These are phyloP conservation scores for Caradrina clavipalpis DNA, from an alignment of 2,888 invertebrate genomes.

Conservation along the genomic window DNA sequence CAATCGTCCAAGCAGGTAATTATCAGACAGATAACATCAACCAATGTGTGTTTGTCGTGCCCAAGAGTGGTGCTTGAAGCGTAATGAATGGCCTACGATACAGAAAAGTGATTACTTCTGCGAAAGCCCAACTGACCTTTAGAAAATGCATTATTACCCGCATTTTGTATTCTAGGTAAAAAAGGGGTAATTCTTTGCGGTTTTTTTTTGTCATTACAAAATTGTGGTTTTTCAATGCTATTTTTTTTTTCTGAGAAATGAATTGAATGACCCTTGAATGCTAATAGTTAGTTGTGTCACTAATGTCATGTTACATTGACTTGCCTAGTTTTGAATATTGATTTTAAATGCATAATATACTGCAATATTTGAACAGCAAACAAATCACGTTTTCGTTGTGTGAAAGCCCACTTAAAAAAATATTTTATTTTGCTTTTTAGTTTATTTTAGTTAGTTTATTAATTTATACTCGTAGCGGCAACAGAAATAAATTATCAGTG, in stretches of 20 bases:
- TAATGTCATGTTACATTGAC: too few species aligned
- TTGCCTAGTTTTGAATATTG: too few species aligned
- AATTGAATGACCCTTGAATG: background rate
- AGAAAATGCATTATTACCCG: conserved; percentile 36
- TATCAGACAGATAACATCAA: conserved; percentile 46
- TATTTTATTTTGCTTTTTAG: too few species aligned
- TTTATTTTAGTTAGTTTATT: too few species aligned
- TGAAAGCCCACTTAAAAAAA: too few species aligned
- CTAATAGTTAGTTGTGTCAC: background rate
- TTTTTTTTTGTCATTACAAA: background rate
- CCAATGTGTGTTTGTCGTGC: conserved; percentile 62
- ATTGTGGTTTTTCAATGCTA: background rate
- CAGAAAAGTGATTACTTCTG: conserved; percentile 45
- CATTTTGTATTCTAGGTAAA: conserved; percentile 36
- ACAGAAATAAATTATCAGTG: too few species aligned
- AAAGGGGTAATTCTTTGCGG: background rate
- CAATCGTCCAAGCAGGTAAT: conserved; percentile 31
- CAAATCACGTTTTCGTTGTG: too few species aligned
- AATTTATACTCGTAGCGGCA: too few species aligned
- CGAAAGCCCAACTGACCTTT: conserved; percentile 47
- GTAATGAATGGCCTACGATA: conserved; percentile 41
- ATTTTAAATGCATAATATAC: too few species aligned
- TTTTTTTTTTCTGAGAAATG: conserved; percentile 3
- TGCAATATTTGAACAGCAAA: too few species aligned
- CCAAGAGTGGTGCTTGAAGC: conserved; percentile 21